phyloP scores from a whole-genome alignment of 2,888 invertebrate genomes.

The Ennomos erosarius region DNA sequence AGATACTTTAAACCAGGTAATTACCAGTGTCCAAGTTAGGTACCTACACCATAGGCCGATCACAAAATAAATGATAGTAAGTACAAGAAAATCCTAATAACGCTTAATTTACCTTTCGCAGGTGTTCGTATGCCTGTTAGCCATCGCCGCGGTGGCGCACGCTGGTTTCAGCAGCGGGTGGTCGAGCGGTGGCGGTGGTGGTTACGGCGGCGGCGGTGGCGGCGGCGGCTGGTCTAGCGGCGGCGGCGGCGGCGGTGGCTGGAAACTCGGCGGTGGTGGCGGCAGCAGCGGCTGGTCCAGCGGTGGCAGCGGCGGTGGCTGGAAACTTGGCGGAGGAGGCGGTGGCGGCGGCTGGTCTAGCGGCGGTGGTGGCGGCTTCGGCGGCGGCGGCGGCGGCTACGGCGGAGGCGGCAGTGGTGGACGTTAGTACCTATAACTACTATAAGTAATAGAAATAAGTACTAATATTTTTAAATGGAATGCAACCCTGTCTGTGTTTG shows the following conservation, averaged over 20 bases:
- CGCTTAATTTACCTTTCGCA: conserved; percentile 42
- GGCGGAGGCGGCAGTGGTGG: conserved; percentile 55
- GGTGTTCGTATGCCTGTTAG: conserved; percentile 79
- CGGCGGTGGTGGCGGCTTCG: conserved; percentile 45
- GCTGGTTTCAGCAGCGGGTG: conserved; percentile 68
- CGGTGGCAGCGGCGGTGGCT: conserved; percentile 44
- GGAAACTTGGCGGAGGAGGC: conserved; percentile 45
- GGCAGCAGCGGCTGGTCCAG: conserved; percentile 50
- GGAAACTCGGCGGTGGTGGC: conserved; percentile 46
- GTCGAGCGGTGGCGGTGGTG: conserved; percentile 33
- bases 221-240: conserved; percentile 45
- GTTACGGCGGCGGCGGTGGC: conserved; percentile 42
- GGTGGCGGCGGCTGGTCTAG: conserved; percentile 40
- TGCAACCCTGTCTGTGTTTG: no score
- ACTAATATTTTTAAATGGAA: no score
- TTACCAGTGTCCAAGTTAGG: no score
- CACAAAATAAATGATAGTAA: no score
- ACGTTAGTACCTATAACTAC: no score
- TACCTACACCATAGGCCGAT: no score
- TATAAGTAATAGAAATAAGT: no score
- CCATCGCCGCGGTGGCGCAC: conserved; percentile 66
- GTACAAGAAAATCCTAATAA: no score
- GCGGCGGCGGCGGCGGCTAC: conserved; percentile 45
- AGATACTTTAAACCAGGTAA: no score
- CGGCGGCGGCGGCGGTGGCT: conserved; percentile 50